Conservation (phyloP, 1,140 invertebrate species). For the Drosophila pseudoobscura region DNA sequence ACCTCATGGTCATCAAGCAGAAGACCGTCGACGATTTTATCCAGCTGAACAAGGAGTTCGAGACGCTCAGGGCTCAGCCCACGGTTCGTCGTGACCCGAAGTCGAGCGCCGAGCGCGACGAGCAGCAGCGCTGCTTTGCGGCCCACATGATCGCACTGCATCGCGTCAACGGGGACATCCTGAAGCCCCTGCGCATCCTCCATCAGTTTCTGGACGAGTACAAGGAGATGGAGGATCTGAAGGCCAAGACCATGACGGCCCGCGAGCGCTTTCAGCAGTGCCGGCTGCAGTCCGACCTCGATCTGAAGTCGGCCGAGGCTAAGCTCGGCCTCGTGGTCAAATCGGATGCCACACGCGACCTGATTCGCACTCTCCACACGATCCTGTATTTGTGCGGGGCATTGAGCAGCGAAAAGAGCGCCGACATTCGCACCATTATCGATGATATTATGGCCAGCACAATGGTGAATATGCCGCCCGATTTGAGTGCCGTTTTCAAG, state of each 20-base stretch:
- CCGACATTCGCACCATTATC: constrained; percentile 31
- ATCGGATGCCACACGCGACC: constrained; percentile 6
- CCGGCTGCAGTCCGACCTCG: constrained; percentile 44
- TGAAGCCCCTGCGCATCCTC: constrained; percentile 31
- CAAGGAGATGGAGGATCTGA: neutral
- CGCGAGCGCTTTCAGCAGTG: constrained; percentile 35
- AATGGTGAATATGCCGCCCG: constrained; percentile 6
- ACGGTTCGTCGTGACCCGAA: constrained; percentile 37
- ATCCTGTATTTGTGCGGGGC: constrained; percentile 38
- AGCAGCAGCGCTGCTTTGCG: constrained; percentile 37
- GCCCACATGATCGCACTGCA: constrained; percentile 43
- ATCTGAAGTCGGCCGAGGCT: constrained; percentile 17
- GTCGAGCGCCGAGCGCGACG: constrained; percentile 8
- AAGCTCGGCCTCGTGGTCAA: neutral
- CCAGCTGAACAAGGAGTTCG: constrained; percentile 34
- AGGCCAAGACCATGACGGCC: neutral
- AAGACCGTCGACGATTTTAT: constrained; percentile 37
- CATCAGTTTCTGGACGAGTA: constrained; percentile 29
- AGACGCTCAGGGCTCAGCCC: neutral
- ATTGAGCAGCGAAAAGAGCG: constrained; percentile 31
- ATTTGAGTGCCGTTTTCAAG: constrained; percentile 7
- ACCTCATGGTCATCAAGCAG: constrained; percentile 23
- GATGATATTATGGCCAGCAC: constrained; percentile 28
- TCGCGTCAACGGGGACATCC: constrained; percentile 40
- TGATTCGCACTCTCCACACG: constrained; percentile 49